Percentiles rank a stretch among this genome's conserved stretches.
These are phyloP conservation scores for Hirtodrosophila histrioides DNA, from an alignment of 2,888 invertebrate species.

Conservation along the genomic window DNA sequence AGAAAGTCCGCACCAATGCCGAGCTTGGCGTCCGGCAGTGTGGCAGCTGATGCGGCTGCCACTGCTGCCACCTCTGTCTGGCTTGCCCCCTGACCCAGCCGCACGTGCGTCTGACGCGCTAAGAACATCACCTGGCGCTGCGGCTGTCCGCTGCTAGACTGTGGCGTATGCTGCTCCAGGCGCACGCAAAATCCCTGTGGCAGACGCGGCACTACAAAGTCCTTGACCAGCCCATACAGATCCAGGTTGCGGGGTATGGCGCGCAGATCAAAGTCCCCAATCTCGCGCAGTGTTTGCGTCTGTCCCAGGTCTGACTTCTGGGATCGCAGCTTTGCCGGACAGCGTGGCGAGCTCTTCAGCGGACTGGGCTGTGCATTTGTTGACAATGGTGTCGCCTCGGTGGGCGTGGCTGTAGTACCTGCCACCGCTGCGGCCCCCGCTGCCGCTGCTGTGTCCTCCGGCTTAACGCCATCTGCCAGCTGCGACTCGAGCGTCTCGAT, in stretches of 20 bases:
- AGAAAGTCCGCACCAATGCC: conserved; percentile 76
- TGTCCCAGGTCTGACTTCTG: conserved; percentile 57
- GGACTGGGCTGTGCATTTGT: conserved; percentile 77
- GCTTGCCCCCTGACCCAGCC: conserved; percentile 38
- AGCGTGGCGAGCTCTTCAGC: conserved; percentile 76
- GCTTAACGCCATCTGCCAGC: conserved; percentile 73
- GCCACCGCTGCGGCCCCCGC: conserved; percentile 27
- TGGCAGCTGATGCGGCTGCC: neutral
- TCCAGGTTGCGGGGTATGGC: conserved; percentile 82
- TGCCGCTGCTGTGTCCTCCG: conserved; percentile 22
- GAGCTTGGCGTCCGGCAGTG: neutral
- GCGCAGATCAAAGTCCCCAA: conserved; percentile 83
- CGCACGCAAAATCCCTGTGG: conserved; percentile 83
- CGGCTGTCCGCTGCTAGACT: conserved; percentile 12
- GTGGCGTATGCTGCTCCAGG: conserved; percentile 65
- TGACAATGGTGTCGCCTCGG: conserved; percentile 68
- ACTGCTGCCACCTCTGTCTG: neutral
- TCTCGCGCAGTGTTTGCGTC: conserved; percentile 64
- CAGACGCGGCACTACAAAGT: conserved; percentile 83
- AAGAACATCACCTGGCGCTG: conserved; percentile 68
- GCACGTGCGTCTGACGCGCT: conserved; percentile 67
- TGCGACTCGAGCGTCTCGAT: conserved; percentile 82
- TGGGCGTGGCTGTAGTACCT: conserved; percentile 68
- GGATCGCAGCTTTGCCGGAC: conserved; percentile 68
- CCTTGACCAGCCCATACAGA: conserved; percentile 80